Evolutionary conservation across 2,113 vertebrate genomes (phyloP), one percentile per base, ranked within the genome.

Genomic region (Dendrocopos noguchii): DNA sequence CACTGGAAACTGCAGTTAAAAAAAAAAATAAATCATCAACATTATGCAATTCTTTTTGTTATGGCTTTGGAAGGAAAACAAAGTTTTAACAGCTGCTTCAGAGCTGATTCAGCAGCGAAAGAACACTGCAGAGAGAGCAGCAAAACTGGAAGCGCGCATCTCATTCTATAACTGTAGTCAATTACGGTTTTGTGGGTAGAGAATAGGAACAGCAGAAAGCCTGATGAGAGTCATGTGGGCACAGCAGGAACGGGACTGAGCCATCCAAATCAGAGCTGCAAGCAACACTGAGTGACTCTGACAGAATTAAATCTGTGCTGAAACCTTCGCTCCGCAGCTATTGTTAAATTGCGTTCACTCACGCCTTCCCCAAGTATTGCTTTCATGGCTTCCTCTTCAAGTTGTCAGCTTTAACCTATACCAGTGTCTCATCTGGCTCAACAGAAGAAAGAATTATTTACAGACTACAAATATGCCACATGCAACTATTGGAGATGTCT

Each of bases 91-190:
- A 92, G 81, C 81, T 94, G 91, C 27, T 89, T 89, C 80, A 73
- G 70, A 93, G 63, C 84, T 82, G 75, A 94, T 70, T 91, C 82
- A 87, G 76, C 91, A 94, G 53, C 59, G 77, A 68, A 91, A 84
- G 27, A 93, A 86, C 66, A 79, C 10, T 66, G 57, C 8, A 67
- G 59, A 81, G 59, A 74, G 25, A 92, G 78, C 59, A 73, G 84
- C 44, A 65, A 79, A 80, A 88, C 50, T 65, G 34, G 44, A 93
- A 93, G 64, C 1, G 1, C 22, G 70, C 55, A 71, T 87, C 60
- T 89, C 75, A 44, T 84, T 81, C 81, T 65, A 1, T 66, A 81
- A 81, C 16, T 36, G 36, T 10, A 84, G 56, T 56, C 67, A 93
- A 70, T 87, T 76, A 84, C 42, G 53, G 55, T 55, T 88, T 88